Base-by-base conservation (phyloP, 2,797 vertebrate genomes). In the Florisuga fusca region DNA sequence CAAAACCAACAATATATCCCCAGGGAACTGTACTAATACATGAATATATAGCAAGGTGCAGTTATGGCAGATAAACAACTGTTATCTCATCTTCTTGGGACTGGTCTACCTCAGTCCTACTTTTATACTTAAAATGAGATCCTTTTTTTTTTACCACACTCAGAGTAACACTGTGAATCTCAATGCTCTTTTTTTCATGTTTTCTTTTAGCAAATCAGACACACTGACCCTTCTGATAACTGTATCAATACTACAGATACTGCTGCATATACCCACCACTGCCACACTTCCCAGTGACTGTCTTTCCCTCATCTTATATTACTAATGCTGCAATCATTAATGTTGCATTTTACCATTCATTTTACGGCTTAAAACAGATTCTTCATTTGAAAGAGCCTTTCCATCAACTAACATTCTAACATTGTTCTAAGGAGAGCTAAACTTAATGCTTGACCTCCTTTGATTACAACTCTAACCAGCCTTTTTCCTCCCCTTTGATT, bases 231-330 rank as follows among this genome's bases (percentile, higher is more conserved):
- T 38, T 18, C 22, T 25, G 61, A 67, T 77, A 80, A 57, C 11
- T 48, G 9, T 13, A 43, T 57, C 0, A 0, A 22, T 46, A 51
- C 12, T 43, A 43, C 26, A 26, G 7, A 34, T 3, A n/a, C 29
- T 69, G 34, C 10, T 79, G 25, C 11, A 21, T 13, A 33, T 9
- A 25, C 6, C 21, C 33, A 33, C 12, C 3, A 3, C 16, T 18
- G 36, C 59, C 3, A 2, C 20, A 15, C 21, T 34, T 78, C 10
- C 54, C 43, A 34, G 16, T 14, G 55, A 26, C 62, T 8, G 29
- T 7, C 25, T n/a, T 61, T n/a, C 23, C 72, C 20, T 34, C n/a
- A n/a, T n/a, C 21, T 54, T 38, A 8, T 8, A 36, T 29, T 12
- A 66, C 4, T 57, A 77, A 34, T 5, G 4, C 11, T 59, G 15